Conservation (phyloP, 2,888 invertebrate species). For the Aethes cnicana region DNA sequence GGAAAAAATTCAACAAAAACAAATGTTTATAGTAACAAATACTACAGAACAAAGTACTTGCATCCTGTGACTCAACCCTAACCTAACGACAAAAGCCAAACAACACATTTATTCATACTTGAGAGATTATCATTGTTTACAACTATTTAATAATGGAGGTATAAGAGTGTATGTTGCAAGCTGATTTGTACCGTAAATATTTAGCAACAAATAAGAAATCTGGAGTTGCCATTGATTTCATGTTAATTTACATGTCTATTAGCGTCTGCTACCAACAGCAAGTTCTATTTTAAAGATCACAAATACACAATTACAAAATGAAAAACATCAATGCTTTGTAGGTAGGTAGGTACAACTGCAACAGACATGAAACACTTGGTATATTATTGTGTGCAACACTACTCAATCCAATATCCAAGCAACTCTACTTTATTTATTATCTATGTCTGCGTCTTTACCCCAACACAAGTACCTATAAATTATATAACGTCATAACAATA, state of each 20-base stretch:
- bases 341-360: slow-evolving; percentile 59
- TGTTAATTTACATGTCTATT: slow-evolving; percentile 35
- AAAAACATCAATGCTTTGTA: slow-evolving; percentile 60
- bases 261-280: slow-evolving; percentile 32
- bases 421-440: slow-evolving; percentile 69
- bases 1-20: slow-evolving; percentile 80
- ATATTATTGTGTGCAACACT: slow-evolving; percentile 65
- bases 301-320: slow-evolving; percentile 72
- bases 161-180: slow-evolving; percentile 24
- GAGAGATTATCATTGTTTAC: slow-evolving; percentile 51
- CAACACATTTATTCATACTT: slow-evolving; percentile 60
- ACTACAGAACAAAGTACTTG: slow-evolving; percentile 62
- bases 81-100: slow-evolving; percentile 80
- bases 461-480: slow-evolving; percentile 77
- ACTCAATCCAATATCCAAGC: slow-evolving; percentile 68
- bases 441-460: slow-evolving; percentile 64
- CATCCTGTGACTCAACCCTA: slow-evolving; percentile 67
- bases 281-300: slow-evolving; percentile 48
- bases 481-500: slow-evolving; percentile 83
- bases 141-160: slow-evolving; percentile 39
- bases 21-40: slow-evolving; percentile 52
- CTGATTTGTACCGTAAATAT: slow-evolving; percentile 13
- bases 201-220: slow-evolving; percentile 8
- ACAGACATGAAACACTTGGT: slow-evolving; percentile 61
- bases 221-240: background rate